phyloP scores from a whole-genome alignment of 1,140 invertebrate species.

The Muscidifurax raptorellus region DNA sequence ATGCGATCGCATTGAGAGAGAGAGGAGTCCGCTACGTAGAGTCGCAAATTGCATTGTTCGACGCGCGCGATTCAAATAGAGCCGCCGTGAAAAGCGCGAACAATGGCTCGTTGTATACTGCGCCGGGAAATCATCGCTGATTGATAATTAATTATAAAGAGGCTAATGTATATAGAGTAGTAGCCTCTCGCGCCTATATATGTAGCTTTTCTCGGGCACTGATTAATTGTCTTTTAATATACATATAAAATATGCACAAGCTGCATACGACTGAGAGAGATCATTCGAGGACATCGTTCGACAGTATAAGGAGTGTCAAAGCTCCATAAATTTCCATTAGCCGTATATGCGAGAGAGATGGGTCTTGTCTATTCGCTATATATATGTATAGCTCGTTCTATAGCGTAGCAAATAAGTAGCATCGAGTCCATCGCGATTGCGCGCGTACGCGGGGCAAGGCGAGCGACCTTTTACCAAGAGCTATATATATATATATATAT shows the following conservation, averaged over 20 bases:
- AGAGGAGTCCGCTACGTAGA: not conserved
- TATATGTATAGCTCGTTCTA: not conserved
- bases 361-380: not conserved
- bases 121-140: conserved; percentile 22
- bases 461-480: conserved; percentile 58
- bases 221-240: too few relatives aligned
- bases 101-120: conserved; percentile 30
- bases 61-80: conserved; percentile 36
- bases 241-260: too few relatives aligned
- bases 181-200: not conserved
- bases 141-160: conserved; percentile 28
- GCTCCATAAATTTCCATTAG: not conserved
- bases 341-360: too few relatives aligned
- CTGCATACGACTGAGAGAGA: not conserved
- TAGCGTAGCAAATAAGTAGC: conserved; percentile 45
- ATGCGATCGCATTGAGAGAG: conserved; percentile 24
- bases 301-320: not conserved
- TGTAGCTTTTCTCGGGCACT: not conserved
- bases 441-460: conserved; percentile 58
- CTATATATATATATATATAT: too few relatives aligned
- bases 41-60: conserved; percentile 47
- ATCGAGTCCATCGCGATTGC: conserved; percentile 56
- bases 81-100: conserved; percentile 1
- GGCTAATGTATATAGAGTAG: conserved; percentile 24
- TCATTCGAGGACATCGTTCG: not conserved